Conservation (phyloP, 2,113 vertebrate species). For the Xyliphius kryptos region DNA sequence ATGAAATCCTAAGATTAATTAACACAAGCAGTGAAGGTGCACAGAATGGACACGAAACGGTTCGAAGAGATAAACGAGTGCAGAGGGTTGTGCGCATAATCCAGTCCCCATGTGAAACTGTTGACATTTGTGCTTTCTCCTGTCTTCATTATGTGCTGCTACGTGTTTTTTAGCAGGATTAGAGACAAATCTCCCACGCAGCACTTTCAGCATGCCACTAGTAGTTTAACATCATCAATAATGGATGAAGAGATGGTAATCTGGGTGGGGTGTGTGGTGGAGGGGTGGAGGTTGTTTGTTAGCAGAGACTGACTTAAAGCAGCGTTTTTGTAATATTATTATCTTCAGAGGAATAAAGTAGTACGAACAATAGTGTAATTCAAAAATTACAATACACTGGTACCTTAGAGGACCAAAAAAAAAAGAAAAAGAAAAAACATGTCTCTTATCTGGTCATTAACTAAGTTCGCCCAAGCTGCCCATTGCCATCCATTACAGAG, state of each 20-base stretch:
- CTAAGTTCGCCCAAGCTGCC: constrained; percentile 70
- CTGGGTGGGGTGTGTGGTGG: constrained; percentile 63
- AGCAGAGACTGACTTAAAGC: no score
- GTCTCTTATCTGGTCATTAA: constrained; percentile 57
- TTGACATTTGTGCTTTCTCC: constrained; percentile 99
- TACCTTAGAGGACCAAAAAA: no score
- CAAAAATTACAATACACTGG: no score
- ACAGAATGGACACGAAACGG: constrained; percentile 53
- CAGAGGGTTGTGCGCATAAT: constrained; percentile 75
- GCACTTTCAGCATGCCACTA: constrained; percentile 98
- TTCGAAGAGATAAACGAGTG: constrained; percentile 22
- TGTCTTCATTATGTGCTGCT: constrained; percentile 96
- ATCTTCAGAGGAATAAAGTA: no score
- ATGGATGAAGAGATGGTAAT: constrained; percentile 99
- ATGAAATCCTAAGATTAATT: constrained; percentile 24
- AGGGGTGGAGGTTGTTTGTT: no score
- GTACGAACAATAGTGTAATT: no score
- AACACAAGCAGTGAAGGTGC: constrained; percentile 50
- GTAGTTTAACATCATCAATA: constrained; percentile 99
- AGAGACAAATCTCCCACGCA: constrained; percentile 97
- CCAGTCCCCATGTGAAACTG: constrained; percentile 99
- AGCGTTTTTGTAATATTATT: no score
- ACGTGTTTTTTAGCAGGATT: constrained; percentile 97
- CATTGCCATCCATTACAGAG: constrained; percentile 63
- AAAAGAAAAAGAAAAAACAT: no score